Base-by-base conservation (phyloP, 2,888 invertebrate genomes). In the Diarsia mendica region DNA sequence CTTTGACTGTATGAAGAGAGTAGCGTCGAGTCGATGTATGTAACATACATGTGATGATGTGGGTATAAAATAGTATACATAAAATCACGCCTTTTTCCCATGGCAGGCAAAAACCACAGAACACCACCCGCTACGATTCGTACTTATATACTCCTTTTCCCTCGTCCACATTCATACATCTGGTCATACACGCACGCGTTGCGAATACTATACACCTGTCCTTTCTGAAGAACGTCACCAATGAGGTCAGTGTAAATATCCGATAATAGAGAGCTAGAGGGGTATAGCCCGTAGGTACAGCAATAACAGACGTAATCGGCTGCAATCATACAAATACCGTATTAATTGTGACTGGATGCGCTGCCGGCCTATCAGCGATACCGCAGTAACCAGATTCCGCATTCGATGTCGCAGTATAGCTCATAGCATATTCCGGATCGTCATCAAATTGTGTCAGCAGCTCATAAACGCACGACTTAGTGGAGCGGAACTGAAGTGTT, bases 391-490 rank as follows among this genome's bases (percentile, higher is more conserved):
- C 67, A 75, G 74, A 79, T 76, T 70, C 78, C 76, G 79, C 73
- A 86, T 75, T 81, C 53, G 66, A 73, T 48, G 49, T 61, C 63
- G 63, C 71, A 77, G 72, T 79, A 73, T 67, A 72, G 72, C 72
- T 70, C 65, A 58, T 72, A 85, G 72, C 79, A 79, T 77, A 87
- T 85, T 77, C 74, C 70, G 65, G 68, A 71, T 77, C 60, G 80
- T 70, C 76, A 78, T 79, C 66, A 77, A 87, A 82, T 65, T 77
- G 72, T 79, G 78, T 83, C 79, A 87, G 75, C 73, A 71, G 68
- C 78, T 82, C 82, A 87, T 85, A 84, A 80, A 87, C 75, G 79
- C 75, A 76, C 33, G 77, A 78, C 66, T 79, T 80, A 80, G 75
- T 80, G 73, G 67, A 81, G 81, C 49, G 83, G 78, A 83, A 79